These are phyloP conservation scores for Acanthosoma haemorrhoidale DNA, from an alignment of 2,888 invertebrate species.

Conservation along the genomic window DNA sequence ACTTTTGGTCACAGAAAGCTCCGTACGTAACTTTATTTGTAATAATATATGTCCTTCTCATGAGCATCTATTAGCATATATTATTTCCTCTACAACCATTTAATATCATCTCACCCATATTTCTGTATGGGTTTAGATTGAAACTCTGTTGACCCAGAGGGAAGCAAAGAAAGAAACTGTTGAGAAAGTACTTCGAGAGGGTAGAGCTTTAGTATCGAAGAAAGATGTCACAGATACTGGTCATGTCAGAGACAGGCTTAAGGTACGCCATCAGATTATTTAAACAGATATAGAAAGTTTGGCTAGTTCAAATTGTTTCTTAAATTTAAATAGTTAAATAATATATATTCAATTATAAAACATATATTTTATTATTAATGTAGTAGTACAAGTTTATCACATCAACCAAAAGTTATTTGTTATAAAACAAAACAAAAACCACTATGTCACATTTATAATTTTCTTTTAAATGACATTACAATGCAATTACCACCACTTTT, in stretches of 20 bases:
- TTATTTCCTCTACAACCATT: background rate
- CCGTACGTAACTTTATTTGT: background rate
- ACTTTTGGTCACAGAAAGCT: slow-evolving; percentile 53
- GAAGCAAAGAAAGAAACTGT: slow-evolving; percentile 55
- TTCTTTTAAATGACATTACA: no score
- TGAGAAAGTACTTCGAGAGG: slow-evolving; percentile 73
- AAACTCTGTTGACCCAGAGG: slow-evolving; percentile 48
- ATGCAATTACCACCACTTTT: no score
- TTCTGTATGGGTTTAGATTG: background rate
- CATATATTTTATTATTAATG: no score
- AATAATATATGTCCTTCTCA: background rate
- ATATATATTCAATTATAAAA: no score
- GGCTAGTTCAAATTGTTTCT: no score
- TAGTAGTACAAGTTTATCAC: no score
- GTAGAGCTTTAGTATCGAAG: slow-evolving; percentile 72
- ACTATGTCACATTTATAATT: no score
- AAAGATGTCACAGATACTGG: slow-evolving; percentile 86
- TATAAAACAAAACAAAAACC: no score
- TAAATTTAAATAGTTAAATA: no score
- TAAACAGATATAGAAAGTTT: no score
- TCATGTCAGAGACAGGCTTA: slow-evolving; percentile 75
- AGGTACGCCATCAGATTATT: no score
- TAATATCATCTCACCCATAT: background rate
- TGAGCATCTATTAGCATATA: background rate
- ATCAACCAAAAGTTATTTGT: no score